These are phyloP conservation scores for Haliaeetus leucogaster DNA, from an alignment of 2,113 vertebrate genomes.

Conservation along the genomic window DNA sequence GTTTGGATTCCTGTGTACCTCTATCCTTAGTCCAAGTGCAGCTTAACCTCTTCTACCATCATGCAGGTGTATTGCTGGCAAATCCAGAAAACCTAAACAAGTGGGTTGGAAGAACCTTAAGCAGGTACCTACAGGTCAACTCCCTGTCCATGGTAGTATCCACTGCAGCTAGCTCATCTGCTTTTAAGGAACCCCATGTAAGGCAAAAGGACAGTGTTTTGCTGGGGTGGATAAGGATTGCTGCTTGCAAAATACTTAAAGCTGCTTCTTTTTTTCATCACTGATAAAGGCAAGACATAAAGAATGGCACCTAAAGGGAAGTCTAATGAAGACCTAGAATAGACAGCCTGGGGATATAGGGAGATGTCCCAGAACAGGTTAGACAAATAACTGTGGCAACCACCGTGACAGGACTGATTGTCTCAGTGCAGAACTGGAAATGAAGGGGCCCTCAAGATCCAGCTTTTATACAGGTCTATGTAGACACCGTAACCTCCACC, in stretches of 20 bases:
- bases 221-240: not conserved
- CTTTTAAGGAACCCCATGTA: fast-evolving
- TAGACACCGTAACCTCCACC: not conserved
- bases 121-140: not conserved
- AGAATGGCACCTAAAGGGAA: not conserved
- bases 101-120: not conserved
- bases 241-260: not conserved
- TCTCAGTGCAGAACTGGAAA: not conserved
- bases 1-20: not conserved
- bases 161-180: not conserved
- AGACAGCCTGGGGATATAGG: not conserved
- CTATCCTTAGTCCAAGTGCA: not conserved
- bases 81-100: not conserved
- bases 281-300: not conserved
- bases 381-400: not conserved
- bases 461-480: not conserved
- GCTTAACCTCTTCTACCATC: not conserved
- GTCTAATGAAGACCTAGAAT: not conserved
- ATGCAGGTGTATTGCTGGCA: not conserved
- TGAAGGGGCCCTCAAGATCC: not conserved
- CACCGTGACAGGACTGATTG: not conserved
- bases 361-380: not conserved
- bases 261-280: not conserved
- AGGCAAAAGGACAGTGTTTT: not conserved
- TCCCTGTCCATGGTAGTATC: not conserved